A percentile compares a stretch with the other conserved stretches of the same genome.
phyloP scores from a whole-genome alignment of 2,888 invertebrate species.

The Drosophila mimetica region DNA sequence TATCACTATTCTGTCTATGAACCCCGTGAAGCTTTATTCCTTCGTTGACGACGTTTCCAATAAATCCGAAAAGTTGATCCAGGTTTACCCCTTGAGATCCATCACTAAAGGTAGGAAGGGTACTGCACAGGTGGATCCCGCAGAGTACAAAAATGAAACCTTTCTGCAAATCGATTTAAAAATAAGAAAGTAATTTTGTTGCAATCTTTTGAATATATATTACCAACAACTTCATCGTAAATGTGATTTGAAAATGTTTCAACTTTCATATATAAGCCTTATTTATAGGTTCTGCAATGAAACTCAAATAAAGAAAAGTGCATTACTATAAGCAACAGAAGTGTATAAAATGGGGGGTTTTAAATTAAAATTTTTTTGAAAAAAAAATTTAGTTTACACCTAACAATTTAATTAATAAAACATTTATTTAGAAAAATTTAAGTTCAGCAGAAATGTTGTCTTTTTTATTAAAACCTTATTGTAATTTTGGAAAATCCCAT shows the following conservation, averaged over 20 bases:
- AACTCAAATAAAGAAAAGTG: not conserved
- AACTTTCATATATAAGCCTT: not conserved
- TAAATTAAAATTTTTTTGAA: too few species aligned
- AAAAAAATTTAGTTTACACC: too few species aligned
- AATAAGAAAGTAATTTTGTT: not conserved
- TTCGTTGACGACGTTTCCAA: not conserved
- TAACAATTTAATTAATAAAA: too few species aligned
- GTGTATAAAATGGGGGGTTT: not conserved
- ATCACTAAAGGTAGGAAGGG: not conserved
- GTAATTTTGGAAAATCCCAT: not conserved
- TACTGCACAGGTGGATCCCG: not conserved
- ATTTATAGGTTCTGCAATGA: not conserved
- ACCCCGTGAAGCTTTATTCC: not conserved
- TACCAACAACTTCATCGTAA: not conserved
- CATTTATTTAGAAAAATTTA: too few species aligned
- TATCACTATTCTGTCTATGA: not conserved
- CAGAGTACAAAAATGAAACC: not conserved
- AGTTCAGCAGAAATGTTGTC: too few species aligned
- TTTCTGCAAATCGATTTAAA: not conserved
- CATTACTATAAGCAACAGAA: not conserved
- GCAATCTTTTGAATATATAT: not conserved
- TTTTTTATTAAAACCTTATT: too few species aligned
- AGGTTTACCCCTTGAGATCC: not conserved
- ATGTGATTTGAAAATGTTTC: not conserved
- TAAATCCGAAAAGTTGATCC: not conserved